Conservation (phyloP, 2,888 invertebrate genomes). For the Dryobota labecula region DNA sequence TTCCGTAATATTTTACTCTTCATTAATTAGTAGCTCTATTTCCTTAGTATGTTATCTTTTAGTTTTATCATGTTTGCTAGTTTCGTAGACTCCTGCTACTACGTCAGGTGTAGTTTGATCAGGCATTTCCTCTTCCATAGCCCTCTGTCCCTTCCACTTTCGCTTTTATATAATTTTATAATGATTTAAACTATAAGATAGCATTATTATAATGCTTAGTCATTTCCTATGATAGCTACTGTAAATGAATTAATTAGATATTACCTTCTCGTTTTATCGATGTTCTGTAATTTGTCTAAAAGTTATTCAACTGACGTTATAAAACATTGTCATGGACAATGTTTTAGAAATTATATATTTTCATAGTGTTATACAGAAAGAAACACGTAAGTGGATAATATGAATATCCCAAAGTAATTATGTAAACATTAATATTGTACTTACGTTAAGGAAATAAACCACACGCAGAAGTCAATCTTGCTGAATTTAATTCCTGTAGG, state of each 20-base stretch:
- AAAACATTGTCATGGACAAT: too few species aligned
- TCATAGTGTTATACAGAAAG: background rate
- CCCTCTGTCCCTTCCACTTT: conserved; percentile 21
- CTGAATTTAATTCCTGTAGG: conserved; percentile 4
- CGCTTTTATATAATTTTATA: conserved; percentile 35
- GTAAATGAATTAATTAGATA: conserved; percentile 45
- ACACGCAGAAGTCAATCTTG: conserved; percentile 5
- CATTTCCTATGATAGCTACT: conserved; percentile 34
- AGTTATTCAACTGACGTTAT: conserved; percentile 4
- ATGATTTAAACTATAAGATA: conserved; percentile 21
- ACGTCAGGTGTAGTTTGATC: background rate
- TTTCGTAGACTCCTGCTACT: background rate
- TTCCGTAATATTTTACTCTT: background rate
- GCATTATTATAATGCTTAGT: conserved; percentile 46
- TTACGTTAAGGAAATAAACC: conserved; percentile 15
- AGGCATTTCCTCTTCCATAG: background rate
- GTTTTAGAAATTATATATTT: background rate
- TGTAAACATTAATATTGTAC: too few species aligned
- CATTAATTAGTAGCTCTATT: background rate
- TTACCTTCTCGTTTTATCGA: conserved; percentile 17
- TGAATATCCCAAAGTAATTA: too few species aligned
- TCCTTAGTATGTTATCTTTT: background rate
- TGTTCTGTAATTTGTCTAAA: conserved; percentile 36
- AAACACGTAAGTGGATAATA: too few species aligned
- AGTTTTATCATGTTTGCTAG: background rate